Evolutionary conservation across 2,113 vertebrate genomes (phyloP).

Genomic region (Ctenodactylus gundi): DNA sequence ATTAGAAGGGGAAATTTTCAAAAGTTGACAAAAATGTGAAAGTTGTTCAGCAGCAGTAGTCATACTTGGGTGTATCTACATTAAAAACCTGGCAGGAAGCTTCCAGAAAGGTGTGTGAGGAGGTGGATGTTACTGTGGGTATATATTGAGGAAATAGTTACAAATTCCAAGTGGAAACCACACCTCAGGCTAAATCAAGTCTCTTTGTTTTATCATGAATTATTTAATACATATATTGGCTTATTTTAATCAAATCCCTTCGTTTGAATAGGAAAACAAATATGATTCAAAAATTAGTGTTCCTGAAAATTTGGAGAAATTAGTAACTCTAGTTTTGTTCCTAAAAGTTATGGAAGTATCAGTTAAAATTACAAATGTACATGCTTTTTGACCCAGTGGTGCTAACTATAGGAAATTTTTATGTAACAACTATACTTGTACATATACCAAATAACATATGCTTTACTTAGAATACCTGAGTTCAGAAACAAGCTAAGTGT

Average conservation of each 20-base stretch:
- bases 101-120: background rate
- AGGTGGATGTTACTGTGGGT: background rate
- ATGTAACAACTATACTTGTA: background rate
- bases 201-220: background rate
- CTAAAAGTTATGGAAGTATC: background rate
- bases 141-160: no score
- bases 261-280: background rate
- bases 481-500: background rate
- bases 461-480: background rate
- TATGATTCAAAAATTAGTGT: background rate
- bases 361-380: background rate
- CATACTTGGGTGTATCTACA: background rate
- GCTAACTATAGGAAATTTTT: background rate
- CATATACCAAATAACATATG: background rate
- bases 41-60: no score
- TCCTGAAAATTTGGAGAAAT: background rate
- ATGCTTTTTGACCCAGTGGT: background rate
- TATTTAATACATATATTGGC: background rate
- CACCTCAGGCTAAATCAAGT: background rate
- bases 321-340: background rate
- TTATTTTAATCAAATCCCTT: background rate
- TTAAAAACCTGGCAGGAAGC: background rate
- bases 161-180: background rate
- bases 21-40: background rate
- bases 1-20: background rate